Conservation (phyloP, 2,888 invertebrate genomes). For the Pardosa pseudoannulata region DNA sequence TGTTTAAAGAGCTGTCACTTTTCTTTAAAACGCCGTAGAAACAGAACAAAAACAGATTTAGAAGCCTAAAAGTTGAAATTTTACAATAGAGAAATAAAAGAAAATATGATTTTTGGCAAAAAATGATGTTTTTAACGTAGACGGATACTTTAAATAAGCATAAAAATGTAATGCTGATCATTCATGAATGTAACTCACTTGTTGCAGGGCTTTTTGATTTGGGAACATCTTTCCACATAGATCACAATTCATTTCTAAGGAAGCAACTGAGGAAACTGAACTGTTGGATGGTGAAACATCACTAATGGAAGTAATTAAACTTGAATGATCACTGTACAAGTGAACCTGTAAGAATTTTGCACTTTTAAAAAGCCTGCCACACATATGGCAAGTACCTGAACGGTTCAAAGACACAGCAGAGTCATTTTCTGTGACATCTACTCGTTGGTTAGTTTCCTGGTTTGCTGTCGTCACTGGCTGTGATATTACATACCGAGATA, state of each 20-base stretch:
- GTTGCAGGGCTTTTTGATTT: constrained; percentile 73
- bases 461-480: constrained; percentile 20
- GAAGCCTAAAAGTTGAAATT: too few species aligned
- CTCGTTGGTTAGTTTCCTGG: constrained; percentile 33
- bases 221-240: constrained; percentile 74
- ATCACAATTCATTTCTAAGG: constrained; percentile 70
- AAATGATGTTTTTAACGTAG: too few species aligned
- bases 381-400: constrained; percentile 75
- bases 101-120: too few species aligned
- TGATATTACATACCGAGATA: constrained; percentile 30
- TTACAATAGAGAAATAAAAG: too few species aligned
- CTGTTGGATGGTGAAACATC: constrained; percentile 42
- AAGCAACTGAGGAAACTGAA: constrained; percentile 38
- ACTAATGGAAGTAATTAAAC: constrained; percentile 52
- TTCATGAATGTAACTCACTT: too few species aligned
- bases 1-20: too few species aligned
- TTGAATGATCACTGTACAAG: constrained; percentile 75
- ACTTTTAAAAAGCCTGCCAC: constrained; percentile 75
- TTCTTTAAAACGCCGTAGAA: too few species aligned
- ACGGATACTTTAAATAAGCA: too few species aligned
- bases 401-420: constrained; percentile 58
- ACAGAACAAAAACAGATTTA: too few species aligned
- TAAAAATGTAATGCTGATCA: too few species aligned
- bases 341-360: constrained; percentile 76
- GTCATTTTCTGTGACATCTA: constrained; percentile 35